Percentiles rank a stretch among this genome's conserved stretches.
Conservation (phyloP, 2,113 vertebrate genomes). For the Poeciliopsis prolifica region DNA sequence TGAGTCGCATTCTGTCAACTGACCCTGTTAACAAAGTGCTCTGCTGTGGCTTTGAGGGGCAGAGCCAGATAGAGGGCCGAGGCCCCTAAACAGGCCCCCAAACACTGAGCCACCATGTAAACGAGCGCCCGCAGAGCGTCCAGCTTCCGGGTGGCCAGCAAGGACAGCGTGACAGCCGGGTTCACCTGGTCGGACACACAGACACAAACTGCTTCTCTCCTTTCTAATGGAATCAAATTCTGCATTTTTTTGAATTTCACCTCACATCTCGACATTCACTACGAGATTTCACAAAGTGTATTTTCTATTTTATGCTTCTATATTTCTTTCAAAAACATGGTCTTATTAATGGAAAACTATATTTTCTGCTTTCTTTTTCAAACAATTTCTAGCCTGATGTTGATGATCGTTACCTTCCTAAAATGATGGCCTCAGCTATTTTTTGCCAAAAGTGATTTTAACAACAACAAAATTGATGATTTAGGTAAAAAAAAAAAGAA, state of each 20-base stretch:
- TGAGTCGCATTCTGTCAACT: conserved; percentile 25
- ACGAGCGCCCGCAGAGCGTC: conserved; percentile 69
- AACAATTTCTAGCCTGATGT: too few species aligned
- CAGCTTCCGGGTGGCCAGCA: conserved; percentile 81
- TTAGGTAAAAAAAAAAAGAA: too few species aligned
- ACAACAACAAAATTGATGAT: too few species aligned
- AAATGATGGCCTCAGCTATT: too few species aligned
- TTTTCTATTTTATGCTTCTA: too few species aligned
- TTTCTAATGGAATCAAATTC: not conserved
- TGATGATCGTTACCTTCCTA: too few species aligned
- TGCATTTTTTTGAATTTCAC: not conserved
- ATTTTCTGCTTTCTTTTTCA: too few species aligned
- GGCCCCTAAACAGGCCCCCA: conserved; percentile 79
- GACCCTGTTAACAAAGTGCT: conserved; percentile 79
- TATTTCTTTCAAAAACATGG: too few species aligned
- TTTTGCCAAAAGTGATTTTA: too few species aligned
- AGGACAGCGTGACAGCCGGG: conserved; percentile 82
- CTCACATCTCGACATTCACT: too few species aligned
- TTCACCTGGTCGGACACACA: conserved; percentile 76
- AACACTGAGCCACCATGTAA: conserved; percentile 80
- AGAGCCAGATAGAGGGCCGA: conserved; percentile 75
- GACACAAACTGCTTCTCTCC: not conserved
- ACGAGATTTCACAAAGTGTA: too few species aligned
- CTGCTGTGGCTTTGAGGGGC: conserved; percentile 60
- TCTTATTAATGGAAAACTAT: too few species aligned